These are phyloP conservation scores for Isoperla grammatica DNA, from an alignment of 2,888 invertebrate species.

Conservation along the genomic window DNA sequence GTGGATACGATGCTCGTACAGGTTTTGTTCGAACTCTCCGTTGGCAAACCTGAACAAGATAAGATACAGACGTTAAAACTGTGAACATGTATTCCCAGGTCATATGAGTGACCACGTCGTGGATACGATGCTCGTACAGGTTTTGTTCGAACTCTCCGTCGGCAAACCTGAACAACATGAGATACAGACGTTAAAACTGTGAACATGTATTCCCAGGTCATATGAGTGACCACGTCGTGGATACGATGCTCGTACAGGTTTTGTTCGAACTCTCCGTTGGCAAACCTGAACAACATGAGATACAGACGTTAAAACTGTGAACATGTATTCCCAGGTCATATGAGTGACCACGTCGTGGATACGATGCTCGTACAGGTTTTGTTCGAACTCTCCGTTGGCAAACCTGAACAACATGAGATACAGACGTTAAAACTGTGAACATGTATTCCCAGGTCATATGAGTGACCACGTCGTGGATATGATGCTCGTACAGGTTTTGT, in stretches of 20 bases:
- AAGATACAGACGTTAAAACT: too few relatives aligned
- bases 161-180: conserved; percentile 59
- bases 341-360: conserved; percentile 78
- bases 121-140: conserved; percentile 71
- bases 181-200: too few relatives aligned
- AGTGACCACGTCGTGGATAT: conserved; percentile 74
- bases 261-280: conserved; percentile 84
- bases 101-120: conserved; percentile 74
- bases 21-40: conserved; percentile 80
- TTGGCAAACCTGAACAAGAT: conserved; percentile 65
- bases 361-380: conserved; percentile 72
- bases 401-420: conserved; percentile 53
- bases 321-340: conserved; percentile 57
- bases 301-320: too few relatives aligned
- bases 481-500: conserved; percentile 72
- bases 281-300: conserved; percentile 55
- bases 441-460: conserved; percentile 68
- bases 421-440: too few relatives aligned
- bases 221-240: conserved; percentile 75
- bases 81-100: too few relatives aligned
- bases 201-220: conserved; percentile 56
- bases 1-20: conserved; percentile 75
- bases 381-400: conserved; percentile 84
- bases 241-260: conserved; percentile 73
- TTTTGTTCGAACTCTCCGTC: conserved; percentile 85